phyloP scores from a whole-genome alignment of 2,888 invertebrate species.

The Abrostola triplasia region DNA sequence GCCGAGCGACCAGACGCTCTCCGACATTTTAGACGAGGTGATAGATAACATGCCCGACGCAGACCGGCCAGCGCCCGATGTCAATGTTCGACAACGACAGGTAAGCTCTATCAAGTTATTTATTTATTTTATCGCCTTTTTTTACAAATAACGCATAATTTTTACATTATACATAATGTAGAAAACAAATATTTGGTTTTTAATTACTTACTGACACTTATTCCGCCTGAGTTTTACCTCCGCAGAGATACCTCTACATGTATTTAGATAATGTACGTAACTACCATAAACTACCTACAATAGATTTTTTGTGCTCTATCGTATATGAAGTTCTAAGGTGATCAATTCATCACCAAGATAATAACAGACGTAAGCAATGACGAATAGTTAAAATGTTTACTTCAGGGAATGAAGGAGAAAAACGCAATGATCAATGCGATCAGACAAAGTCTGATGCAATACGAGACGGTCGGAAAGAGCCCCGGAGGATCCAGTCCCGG shows the following conservation, averaged over 20 bases:
- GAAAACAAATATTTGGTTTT: no score
- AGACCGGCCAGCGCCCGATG: conserved; percentile 74
- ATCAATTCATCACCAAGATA: no score
- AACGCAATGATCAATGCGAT: conserved; percentile 95
- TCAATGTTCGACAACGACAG: conserved; percentile 64
- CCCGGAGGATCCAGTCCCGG: conserved; percentile 81
- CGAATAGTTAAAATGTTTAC: conserved; percentile 32
- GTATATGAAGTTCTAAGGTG: no score
- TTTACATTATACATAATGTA: no score
- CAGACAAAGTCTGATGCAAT: conserved; percentile 96
- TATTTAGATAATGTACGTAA: conserved; percentile 14
- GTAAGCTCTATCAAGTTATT: conserved; percentile 29
- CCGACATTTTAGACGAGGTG: conserved; percentile 95
- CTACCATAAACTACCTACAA: not conserved
- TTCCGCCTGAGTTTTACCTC: conserved; percentile 12
- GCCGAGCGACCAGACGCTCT: conserved; percentile 91
- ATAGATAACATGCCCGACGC: conserved; percentile 93
- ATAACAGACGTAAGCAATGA: not conserved
- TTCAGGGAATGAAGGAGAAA: conserved; percentile 86
- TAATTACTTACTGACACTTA: no score
- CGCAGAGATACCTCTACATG: conserved; percentile 1
- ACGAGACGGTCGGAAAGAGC: conserved; percentile 91
- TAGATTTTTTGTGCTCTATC: not conserved
- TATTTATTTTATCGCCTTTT: not conserved
- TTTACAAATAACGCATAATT: no score